phyloP scores from a whole-genome alignment of 2,888 invertebrate genomes.

The Amphipyra berbera region DNA sequence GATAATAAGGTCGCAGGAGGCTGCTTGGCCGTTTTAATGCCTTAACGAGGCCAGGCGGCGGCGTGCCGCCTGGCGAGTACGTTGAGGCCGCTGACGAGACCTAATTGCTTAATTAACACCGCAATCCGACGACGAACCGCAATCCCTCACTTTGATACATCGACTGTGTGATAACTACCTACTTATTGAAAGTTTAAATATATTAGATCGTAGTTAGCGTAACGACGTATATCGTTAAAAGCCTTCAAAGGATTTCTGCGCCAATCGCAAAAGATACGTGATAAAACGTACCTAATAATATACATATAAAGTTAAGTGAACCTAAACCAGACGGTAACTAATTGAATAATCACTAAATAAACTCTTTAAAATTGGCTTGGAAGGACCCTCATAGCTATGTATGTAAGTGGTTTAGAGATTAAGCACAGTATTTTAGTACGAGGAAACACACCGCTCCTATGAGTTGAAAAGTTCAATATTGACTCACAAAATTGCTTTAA shows the following conservation, averaged over 20 bases:
- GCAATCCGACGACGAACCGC: constrained; percentile 67
- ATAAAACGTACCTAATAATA: not conserved
- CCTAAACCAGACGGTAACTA: not conserved
- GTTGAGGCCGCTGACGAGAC: constrained; percentile 66
- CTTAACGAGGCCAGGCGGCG: constrained; percentile 69
- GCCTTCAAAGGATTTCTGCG: constrained; percentile 5
- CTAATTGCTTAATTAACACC: constrained; percentile 80
- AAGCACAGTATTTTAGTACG: constrained; percentile 73
- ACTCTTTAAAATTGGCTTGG: constrained; percentile 14
- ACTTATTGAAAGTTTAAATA: constrained; percentile 60
- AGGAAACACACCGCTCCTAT: constrained; percentile 80
- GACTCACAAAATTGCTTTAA: constrained; percentile 88
- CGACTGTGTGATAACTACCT: constrained; percentile 54
- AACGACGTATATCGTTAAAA: not conserved
- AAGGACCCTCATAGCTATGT: constrained; percentile 43
- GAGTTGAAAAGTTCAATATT: constrained; percentile 87
- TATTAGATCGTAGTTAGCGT: constrained; percentile 11
- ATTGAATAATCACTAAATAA: constrained; percentile 9
- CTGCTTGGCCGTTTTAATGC: constrained; percentile 65
- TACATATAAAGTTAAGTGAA: no score
- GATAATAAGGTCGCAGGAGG: constrained; percentile 64
- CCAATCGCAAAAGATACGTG: not conserved
- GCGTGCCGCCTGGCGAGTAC: constrained; percentile 50
- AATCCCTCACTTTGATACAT: constrained; percentile 55
- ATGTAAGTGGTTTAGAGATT: constrained; percentile 58